These are phyloP conservation scores for Cryptoprocta ferox DNA, from an alignment of 2,797 vertebrate genomes.

Conservation along the genomic window DNA sequence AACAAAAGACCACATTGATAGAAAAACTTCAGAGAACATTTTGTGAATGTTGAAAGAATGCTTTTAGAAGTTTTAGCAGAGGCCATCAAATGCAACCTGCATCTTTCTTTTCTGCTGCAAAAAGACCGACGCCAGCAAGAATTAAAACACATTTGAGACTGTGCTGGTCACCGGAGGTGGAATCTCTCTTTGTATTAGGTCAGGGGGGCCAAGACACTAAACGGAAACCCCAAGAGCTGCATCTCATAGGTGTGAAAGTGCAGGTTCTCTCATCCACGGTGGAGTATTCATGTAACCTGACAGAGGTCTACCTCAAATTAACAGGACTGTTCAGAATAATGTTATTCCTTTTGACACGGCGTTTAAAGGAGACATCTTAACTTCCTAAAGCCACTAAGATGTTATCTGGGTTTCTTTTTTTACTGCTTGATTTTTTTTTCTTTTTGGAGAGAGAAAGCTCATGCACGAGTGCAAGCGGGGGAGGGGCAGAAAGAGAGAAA, in stretches of 20 bases:
- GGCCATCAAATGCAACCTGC: neutral
- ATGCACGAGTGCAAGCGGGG: too few species aligned
- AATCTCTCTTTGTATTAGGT: neutral
- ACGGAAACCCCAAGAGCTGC: neutral
- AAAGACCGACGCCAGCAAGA: neutral
- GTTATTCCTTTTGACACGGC: neutral
- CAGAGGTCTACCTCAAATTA: neutral
- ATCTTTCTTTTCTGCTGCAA: neutral
- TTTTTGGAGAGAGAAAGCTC: too few species aligned
- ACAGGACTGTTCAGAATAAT: neutral
- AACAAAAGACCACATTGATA: conserved; percentile 36
- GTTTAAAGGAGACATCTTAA: neutral
- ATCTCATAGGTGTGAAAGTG: neutral
- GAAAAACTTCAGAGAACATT: neutral
- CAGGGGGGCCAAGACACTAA: neutral
- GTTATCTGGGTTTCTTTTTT: neutral
- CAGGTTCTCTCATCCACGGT: neutral
- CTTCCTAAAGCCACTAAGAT: neutral
- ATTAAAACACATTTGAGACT: neutral
- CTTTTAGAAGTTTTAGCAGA: conserved; percentile 4
- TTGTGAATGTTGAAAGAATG: conserved; percentile 10
- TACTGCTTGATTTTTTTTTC: neutral
- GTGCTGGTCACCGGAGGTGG: rapidly evolving
- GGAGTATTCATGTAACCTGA: neutral
- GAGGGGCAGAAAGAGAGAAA: too few species aligned